phyloP scores from a whole-genome alignment of 1,140 invertebrate genomes.

The Tigriopus japonicus region DNA sequence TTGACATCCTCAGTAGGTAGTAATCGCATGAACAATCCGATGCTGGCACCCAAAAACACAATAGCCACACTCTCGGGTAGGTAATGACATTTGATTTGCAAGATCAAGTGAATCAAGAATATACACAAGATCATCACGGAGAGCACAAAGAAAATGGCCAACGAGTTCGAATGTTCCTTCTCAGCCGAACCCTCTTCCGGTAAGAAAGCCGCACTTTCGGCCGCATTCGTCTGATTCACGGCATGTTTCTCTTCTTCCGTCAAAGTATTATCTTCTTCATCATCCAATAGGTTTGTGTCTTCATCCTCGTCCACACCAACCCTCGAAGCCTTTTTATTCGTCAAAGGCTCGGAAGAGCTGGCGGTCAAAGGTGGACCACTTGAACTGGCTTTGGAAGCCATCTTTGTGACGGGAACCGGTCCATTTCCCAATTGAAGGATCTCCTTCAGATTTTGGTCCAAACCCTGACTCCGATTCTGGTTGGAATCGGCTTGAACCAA shows the following conservation, averaged over 20 bases:
- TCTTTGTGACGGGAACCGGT: too few relatives aligned
- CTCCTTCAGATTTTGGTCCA: too few relatives aligned
- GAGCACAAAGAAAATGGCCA: constrained; percentile 90
- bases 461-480: too few relatives aligned
- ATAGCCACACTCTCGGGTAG: constrained; percentile 94
- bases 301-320: too few relatives aligned
- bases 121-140: constrained; percentile 64
- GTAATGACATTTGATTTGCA: constrained; percentile 89
- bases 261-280: constrained; percentile 15
- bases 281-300: too few relatives aligned
- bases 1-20: constrained; percentile 60
- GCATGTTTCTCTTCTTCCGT: constrained; percentile 15
- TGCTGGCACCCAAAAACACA: constrained; percentile 47
- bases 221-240: constrained; percentile 30
- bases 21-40: constrained; percentile 74
- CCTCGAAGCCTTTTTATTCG: too few relatives aligned
- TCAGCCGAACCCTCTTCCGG: constrained; percentile 72
- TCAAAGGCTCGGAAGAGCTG: too few relatives aligned
- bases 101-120: constrained; percentile 75
- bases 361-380: too few relatives aligned
- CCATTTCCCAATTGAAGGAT: too few relatives aligned
- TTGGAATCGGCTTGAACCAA: too few relatives aligned
- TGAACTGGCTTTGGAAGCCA: too few relatives aligned
- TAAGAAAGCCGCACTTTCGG: constrained; percentile 29
- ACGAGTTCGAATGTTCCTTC: constrained; percentile 84